Percentiles rank a stretch among this genome's conserved stretches.
Evolutionary conservation across 2,888 invertebrate genomes (phyloP).

Genomic region (Philopedon plagiatum): DNA sequence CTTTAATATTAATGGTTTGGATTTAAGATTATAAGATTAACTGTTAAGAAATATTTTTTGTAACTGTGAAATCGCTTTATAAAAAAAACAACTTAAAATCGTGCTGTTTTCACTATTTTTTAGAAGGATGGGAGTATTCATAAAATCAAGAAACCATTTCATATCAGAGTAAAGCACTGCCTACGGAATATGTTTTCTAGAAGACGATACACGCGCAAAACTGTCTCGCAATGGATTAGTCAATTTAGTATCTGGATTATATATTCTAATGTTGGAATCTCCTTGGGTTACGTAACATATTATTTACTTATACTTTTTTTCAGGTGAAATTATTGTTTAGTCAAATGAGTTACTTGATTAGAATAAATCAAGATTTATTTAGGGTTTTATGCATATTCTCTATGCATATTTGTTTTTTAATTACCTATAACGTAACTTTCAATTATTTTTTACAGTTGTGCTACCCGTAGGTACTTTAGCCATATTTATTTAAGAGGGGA

Average conservation of each 20-base stretch:
- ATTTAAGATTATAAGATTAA: too few relatives aligned
- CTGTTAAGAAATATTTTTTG: too few relatives aligned
- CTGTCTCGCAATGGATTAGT: conserved; percentile 1
- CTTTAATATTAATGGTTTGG: too few relatives aligned
- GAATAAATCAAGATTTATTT: background rate
- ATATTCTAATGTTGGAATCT: background rate
- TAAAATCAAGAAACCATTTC: background rate
- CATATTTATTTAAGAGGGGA: background rate
- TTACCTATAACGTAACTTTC: background rate
- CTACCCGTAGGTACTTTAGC: background rate
- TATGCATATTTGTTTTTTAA: too few relatives aligned
- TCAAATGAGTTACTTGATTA: too few relatives aligned
- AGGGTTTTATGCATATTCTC: background rate
- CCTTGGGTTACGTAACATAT: background rate
- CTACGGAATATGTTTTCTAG: background rate
- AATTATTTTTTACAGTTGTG: background rate
- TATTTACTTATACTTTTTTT: conserved; percentile 1
- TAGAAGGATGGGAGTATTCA: background rate
- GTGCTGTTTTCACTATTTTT: too few relatives aligned
- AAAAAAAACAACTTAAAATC: too few relatives aligned
- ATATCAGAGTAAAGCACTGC: background rate
- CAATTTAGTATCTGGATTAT: background rate
- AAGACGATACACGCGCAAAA: background rate
- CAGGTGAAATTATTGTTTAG: background rate
- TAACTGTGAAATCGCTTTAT: too few relatives aligned